Evolutionary conservation across 1,140 invertebrate species (phyloP).

Genomic region (Leptestheria dahalacensis): DNA sequence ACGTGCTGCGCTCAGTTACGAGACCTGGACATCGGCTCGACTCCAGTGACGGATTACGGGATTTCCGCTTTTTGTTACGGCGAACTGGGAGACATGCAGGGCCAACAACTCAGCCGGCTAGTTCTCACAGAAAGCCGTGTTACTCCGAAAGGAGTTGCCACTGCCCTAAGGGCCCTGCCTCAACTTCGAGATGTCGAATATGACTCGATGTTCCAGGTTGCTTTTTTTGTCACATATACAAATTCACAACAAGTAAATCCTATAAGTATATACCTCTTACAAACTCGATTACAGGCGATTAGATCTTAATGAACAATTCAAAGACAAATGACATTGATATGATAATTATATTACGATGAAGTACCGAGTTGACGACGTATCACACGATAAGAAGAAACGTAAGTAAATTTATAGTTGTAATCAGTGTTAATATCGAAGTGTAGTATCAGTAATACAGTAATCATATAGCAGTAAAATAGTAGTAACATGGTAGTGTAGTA

Average conservation of each 20-base stretch:
- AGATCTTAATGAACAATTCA: too few species aligned
- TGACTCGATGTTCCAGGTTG: slow-evolving; percentile 25
- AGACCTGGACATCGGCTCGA: slow-evolving; percentile 25
- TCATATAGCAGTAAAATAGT: too few species aligned
- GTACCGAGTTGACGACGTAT: background rate
- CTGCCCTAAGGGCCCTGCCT: slow-evolving; percentile 22
- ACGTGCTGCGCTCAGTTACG: slow-evolving; percentile 21
- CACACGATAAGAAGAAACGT: too few species aligned
- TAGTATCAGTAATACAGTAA: too few species aligned
- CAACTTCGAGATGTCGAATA: slow-evolving; percentile 25
- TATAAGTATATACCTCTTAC: too few species aligned
- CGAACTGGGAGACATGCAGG: slow-evolving; percentile 10
- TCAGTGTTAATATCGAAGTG: too few species aligned
- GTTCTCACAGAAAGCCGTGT: slow-evolving; percentile 24
- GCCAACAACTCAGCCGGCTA: slow-evolving; percentile 22
- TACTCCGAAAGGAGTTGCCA: slow-evolving; percentile 21
- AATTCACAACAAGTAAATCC: too few species aligned
- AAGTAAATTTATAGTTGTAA: too few species aligned
- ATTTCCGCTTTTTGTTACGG: slow-evolving; percentile 20
- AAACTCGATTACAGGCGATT: too few species aligned
- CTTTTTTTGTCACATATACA: background rate
- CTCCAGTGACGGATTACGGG: slow-evolving; percentile 24
- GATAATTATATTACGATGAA: background rate
- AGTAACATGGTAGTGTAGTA: too few species aligned
- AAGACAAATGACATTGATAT: too few species aligned